Evolutionary conservation across 2,797 vertebrate species (phyloP), one percentile per base, ranked within the genome.

Genomic region (Tragopan temminckii): DNA sequence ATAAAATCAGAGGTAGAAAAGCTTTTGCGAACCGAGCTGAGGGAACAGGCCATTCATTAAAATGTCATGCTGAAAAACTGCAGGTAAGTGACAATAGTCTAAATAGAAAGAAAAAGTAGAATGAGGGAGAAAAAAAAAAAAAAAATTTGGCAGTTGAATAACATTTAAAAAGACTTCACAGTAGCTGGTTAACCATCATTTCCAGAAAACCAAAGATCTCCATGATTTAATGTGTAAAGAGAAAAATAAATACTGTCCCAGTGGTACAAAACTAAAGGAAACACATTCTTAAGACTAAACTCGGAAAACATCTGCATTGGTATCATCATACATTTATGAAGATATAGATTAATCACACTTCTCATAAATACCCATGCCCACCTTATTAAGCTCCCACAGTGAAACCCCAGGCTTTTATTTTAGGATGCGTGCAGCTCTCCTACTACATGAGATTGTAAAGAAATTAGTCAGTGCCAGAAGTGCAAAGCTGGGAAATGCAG

Each of bases 21-120:
- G 80, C 88, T 90, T 83, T 94, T 94, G 64, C 66, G 78, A 90
- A 66, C 77, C 0, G 1, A 85, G 80, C 70, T 66, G 75, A 91
- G 66, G 75, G 61, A 93, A 80, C 75, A 84, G 46, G 62, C 57
- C 78, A 72, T 93, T 95, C 81, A 89, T 90, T 95, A 86, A 92
- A 91, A 86, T 69, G 74, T 77, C 66, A 84, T 18, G 63, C 48
- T 31, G 81, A 89, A 95, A 89, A 81, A 74, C 61, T 86, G 61
- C 25, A 91, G 70, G 53, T 48, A 83, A 80, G 74, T 80, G 66
- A 80, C 74, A 83, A 53, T 2, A 83, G 36, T 45, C 88, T 53
- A 93, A 91, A 86, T 1, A 31, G 66, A 72, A 83, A 69, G 72
- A 40, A 84, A 84, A 91, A 82, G 78, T n/a, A 79, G 80, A 78